Conservation (phyloP, 2,888 invertebrate species). For the Ligdia adustata region DNA sequence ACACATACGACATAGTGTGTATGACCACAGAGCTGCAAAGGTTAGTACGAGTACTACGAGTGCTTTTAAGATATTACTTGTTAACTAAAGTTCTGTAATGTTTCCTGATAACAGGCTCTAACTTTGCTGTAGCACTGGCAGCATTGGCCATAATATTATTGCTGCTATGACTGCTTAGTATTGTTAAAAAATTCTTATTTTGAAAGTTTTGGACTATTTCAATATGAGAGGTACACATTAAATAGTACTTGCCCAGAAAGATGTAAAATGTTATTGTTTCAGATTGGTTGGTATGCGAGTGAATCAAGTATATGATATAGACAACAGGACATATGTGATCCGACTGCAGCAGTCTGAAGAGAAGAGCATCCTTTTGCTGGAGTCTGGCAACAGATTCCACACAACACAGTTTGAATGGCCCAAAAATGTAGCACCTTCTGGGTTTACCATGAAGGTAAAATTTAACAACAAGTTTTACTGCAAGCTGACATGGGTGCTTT, state of each 20-base stretch:
- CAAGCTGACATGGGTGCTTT: no score
- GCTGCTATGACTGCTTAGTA: no score
- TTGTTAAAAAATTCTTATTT: no score
- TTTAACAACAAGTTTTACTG: neutral
- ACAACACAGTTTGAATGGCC: slow-evolving; percentile 99
- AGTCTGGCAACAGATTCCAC: slow-evolving; percentile 97
- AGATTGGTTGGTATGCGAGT: slow-evolving; percentile 96
- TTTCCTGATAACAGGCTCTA: no score
- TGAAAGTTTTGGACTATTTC: no score
- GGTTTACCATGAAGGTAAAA: slow-evolving; percentile 97
- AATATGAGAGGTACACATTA: no score
- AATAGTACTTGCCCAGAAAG: no score
- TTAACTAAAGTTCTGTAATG: no score
- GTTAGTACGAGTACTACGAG: slow-evolving; percentile 75
- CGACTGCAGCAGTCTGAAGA: slow-evolving; percentile 93
- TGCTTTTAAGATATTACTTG: no score
- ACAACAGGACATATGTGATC: slow-evolving; percentile 97
- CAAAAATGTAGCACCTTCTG: slow-evolving; percentile 96
- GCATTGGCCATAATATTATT: no score
- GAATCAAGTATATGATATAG: slow-evolving; percentile 98
- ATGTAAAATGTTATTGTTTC: no score
- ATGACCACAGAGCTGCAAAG: slow-evolving; percentile 93
- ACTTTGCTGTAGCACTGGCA: no score
- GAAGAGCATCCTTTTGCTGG: slow-evolving; percentile 94
- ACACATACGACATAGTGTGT: slow-evolving; percentile 96